Conservation (phyloP, 2,888 invertebrate genomes). For the Euclidia mi region DNA sequence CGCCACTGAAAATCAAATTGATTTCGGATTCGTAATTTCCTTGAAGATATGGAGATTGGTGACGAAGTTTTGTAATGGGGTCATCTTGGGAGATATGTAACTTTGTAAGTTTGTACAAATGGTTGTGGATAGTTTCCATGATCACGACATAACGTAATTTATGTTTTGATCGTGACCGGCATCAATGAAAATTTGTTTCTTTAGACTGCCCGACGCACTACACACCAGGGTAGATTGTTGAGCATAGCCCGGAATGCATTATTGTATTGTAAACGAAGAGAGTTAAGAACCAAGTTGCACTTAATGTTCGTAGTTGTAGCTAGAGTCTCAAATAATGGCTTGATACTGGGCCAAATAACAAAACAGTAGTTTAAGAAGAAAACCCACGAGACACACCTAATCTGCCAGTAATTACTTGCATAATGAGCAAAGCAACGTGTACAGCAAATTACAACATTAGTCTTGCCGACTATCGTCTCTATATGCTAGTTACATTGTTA, state of each 20-base stretch:
- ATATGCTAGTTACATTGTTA: constrained; percentile 33
- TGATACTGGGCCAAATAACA: constrained; percentile 1
- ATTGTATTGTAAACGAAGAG: too few relatives aligned
- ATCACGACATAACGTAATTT: too few relatives aligned
- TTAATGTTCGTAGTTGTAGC: too few relatives aligned
- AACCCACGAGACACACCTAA: constrained; percentile 14
- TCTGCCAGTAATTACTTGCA: constrained; percentile 38
- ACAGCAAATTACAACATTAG: constrained; percentile 39
- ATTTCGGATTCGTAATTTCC: constrained; percentile 10
- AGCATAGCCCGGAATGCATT: too few relatives aligned
- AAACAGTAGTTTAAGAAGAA: constrained; percentile 5
- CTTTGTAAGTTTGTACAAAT: not conserved
- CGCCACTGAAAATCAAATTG: constrained; percentile 11
- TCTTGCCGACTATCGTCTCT: constrained; percentile 28
- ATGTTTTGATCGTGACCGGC: too few relatives aligned
- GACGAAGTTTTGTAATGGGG: not conserved
- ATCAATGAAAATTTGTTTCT: too few relatives aligned
- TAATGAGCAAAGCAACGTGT: constrained; percentile 28
- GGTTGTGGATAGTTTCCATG: not conserved
- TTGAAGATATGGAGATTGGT: constrained; percentile 4
- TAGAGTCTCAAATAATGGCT: too few relatives aligned
- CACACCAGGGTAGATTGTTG: too few relatives aligned
- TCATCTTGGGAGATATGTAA: not conserved
- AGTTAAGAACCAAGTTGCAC: too few relatives aligned
- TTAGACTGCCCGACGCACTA: too few relatives aligned